These are phyloP conservation scores for Drosophila multiciliata DNA, from an alignment of 2,888 invertebrate genomes.

Conservation along the genomic window DNA sequence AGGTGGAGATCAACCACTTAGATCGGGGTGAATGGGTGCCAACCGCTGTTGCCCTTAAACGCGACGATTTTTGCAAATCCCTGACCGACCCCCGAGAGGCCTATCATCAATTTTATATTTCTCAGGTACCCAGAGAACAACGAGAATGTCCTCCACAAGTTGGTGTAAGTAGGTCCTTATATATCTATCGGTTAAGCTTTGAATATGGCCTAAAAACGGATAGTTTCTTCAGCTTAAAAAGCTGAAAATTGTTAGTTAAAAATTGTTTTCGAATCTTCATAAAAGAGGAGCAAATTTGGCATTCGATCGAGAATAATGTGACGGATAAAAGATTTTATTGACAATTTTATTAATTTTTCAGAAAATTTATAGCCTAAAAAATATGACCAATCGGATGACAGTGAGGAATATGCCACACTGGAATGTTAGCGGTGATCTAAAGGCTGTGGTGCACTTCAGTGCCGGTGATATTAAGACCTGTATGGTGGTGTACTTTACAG, in stretches of 20 bases:
- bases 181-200: background rate
- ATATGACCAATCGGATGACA: conserved; percentile 47
- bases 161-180: conserved; percentile 40
- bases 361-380: conserved; percentile 39
- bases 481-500: conserved; percentile 7
- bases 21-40: conserved; percentile 46
- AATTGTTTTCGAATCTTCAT: background rate
- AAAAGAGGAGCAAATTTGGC: background rate
- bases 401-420: conserved; percentile 39
- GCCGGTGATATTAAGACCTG: conserved; percentile 39
- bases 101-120: conserved; percentile 33
- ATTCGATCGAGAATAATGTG: background rate
- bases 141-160: conserved; percentile 48
- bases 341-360: conserved; percentile 9
- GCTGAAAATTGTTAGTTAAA: background rate
- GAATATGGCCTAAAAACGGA: too few species aligned
- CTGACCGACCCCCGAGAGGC: conserved; percentile 43
- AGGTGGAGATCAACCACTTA: conserved; percentile 29
- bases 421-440: conserved; percentile 47
- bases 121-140: conserved; percentile 24
- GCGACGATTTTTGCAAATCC: conserved; percentile 45
- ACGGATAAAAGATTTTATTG: background rate
- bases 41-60: conserved; percentile 33
- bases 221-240: background rate
- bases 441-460: conserved; percentile 43